These are phyloP conservation scores for Dasysyrphus albostriatus DNA, from an alignment of 2,888 invertebrate genomes.

Conservation along the genomic window DNA sequence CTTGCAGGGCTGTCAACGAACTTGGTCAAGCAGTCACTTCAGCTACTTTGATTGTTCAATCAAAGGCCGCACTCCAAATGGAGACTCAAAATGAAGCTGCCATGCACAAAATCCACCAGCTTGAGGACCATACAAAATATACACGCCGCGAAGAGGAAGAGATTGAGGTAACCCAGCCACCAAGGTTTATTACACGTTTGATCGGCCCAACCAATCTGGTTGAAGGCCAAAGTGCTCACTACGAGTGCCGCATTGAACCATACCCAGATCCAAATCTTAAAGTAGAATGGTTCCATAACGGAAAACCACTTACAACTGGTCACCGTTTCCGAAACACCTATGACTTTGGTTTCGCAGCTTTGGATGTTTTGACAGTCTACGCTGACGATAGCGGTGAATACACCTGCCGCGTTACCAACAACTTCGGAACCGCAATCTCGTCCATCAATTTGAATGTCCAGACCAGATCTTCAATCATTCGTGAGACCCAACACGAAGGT, in stretches of 20 bases:
- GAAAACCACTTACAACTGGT: conserved; percentile 93
- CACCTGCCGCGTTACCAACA: conserved; percentile 94
- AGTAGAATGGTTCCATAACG: conserved; percentile 97
- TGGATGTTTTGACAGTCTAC: conserved; percentile 97
- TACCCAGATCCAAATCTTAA: conserved; percentile 95
- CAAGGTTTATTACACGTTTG: conserved; percentile 92
- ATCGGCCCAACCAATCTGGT: conserved; percentile 93
- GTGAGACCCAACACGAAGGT: conserved; percentile 96
- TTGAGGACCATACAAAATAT: conserved; percentile 92
- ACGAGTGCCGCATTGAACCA: conserved; percentile 96
- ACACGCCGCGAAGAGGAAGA: conserved; percentile 93
- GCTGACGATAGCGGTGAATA: conserved; percentile 97
- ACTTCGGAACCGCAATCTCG: conserved; percentile 92
- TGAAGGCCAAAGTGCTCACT: conserved; percentile 96
- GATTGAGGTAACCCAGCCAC: conserved; percentile 91
- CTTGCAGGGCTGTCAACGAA: conserved; percentile 96
- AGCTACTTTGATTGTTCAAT: conserved; percentile 94
- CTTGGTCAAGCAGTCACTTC: conserved; percentile 98
- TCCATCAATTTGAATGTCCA: conserved; percentile 92
- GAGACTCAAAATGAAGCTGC: conserved; percentile 96
- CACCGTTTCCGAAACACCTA: conserved; percentile 97
- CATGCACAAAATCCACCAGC: conserved; percentile 92
- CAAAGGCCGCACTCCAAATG: conserved; percentile 93
- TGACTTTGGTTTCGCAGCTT: conserved; percentile 98
- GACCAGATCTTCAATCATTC: conserved; percentile 92